Evolutionary conservation across 2,888 invertebrate species (phyloP).

Genomic region (Eupithecia dodoneata): DNA sequence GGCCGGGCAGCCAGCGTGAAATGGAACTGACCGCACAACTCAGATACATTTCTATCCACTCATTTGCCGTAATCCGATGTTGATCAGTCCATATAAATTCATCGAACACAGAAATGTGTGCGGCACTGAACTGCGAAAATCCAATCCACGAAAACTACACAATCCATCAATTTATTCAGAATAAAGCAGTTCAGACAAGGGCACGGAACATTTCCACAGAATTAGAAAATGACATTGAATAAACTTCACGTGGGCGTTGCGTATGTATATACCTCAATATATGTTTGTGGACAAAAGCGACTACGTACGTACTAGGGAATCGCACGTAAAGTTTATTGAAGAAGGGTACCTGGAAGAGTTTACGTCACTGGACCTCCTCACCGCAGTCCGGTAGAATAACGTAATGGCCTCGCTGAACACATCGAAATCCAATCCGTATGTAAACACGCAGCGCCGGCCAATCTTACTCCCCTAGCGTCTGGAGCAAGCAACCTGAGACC

Average conservation of each 20-base stretch:
- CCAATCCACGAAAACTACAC: constrained; percentile 1
- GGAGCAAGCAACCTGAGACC: not conserved
- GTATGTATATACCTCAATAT: not conserved
- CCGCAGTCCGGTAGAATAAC: not conserved
- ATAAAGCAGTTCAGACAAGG: not conserved
- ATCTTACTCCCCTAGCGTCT: not conserved
- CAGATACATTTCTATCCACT: not conserved
- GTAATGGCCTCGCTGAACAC: not conserved
- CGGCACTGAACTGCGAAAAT: constrained; percentile 8
- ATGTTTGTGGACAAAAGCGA: not conserved
- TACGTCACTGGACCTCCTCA: not conserved
- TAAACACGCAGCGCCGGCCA: not conserved
- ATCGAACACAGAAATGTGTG: constrained; percentile 18
- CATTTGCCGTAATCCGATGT: constrained; percentile 18
- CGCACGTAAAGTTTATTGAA: not conserved
- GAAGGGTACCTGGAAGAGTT: not conserved
- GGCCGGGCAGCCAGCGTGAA: constrained; percentile 17
- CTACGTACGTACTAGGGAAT: not conserved
- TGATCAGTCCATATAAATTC: constrained; percentile 28
- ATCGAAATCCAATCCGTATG: not conserved
- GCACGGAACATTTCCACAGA: not conserved
- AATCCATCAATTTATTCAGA: not conserved
- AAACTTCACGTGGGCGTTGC: not conserved
- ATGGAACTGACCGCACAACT: constrained; percentile 10
- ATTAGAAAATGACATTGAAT: not conserved